These are phyloP conservation scores for Ailurus styani DNA, from an alignment of 2,113 vertebrate genomes.

Conservation along the genomic window DNA sequence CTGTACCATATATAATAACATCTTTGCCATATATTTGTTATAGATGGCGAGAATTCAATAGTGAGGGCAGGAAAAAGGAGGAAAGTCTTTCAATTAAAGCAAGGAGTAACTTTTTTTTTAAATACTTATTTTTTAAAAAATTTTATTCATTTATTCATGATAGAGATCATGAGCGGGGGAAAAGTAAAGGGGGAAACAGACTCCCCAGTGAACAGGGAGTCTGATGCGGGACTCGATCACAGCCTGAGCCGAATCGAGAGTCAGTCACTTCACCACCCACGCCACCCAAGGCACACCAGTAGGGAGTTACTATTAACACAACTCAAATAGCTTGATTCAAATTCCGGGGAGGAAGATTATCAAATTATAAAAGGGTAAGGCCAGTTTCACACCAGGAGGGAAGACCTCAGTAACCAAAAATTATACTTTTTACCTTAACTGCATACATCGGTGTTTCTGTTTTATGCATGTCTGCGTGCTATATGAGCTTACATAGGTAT, in stretches of 20 bases:
- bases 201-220: neutral
- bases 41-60: neutral
- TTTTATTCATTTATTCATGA: neutral
- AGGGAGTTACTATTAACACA: neutral
- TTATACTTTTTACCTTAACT: neutral
- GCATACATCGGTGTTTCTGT: neutral
- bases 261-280: neutral
- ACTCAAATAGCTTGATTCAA: neutral
- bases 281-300: neutral
- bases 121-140: too few relatives aligned
- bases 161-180: too few relatives aligned
- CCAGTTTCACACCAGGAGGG: neutral
- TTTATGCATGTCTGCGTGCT: neutral
- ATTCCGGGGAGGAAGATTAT: neutral
- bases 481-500: neutral
- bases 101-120: neutral
- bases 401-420: neutral
- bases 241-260: neutral
- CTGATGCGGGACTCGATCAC: too few relatives aligned
- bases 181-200: neutral
- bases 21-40: neutral
- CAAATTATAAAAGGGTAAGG: neutral
- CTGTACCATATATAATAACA: neutral
- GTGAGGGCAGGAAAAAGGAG: neutral
- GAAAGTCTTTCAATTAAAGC: neutral